Evolutionary conservation across 2,888 invertebrate genomes (phyloP).

Genomic region (Tipula vernalis): DNA sequence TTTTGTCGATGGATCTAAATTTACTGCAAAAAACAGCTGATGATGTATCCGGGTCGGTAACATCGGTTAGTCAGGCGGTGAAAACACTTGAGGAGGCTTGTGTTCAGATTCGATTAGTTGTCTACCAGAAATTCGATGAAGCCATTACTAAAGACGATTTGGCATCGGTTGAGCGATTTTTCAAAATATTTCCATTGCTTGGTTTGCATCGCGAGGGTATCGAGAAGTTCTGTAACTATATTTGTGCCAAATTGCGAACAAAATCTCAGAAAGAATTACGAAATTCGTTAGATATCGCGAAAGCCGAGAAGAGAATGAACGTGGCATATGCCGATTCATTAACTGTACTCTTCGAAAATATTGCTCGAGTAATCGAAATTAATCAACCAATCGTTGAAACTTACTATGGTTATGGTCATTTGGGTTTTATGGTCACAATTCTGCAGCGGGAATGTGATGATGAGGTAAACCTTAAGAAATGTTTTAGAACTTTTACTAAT

Average conservation of each 20-base stretch:
- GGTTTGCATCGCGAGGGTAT: slow-evolving; percentile 86
- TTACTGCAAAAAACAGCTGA: slow-evolving; percentile 62
- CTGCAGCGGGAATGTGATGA: slow-evolving; percentile 71
- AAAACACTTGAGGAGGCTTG: slow-evolving; percentile 58
- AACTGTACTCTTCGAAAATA: slow-evolving; percentile 71
- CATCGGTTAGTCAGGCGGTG: slow-evolving; percentile 35
- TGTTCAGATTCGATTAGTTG: slow-evolving; percentile 49
- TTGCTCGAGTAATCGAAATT: slow-evolving; percentile 71
- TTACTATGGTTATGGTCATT: slow-evolving; percentile 69
- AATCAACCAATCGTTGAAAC: slow-evolving; percentile 83
- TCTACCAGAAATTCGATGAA: slow-evolving; percentile 76
- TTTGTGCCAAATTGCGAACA: slow-evolving; percentile 61
- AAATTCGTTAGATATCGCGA: slow-evolving; percentile 48
- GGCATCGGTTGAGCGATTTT: slow-evolving; percentile 84
- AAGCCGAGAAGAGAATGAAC: slow-evolving; percentile 55
- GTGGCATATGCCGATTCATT: slow-evolving; percentile 77
- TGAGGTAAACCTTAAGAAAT: slow-evolving; percentile 29
- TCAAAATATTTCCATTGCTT: slow-evolving; percentile 91
- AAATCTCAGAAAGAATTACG: slow-evolving; percentile 60
- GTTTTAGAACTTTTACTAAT: neutral
- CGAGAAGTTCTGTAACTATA: slow-evolving; percentile 71
- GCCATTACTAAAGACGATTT: slow-evolving; percentile 80
- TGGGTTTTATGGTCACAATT: slow-evolving; percentile 56
- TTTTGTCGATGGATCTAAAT: slow-evolving; percentile 83
- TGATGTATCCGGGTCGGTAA: slow-evolving; percentile 49